Conservation (phyloP, 92 coral and sea anemone genomes). For the Phenganax stokvisi region DNA sequence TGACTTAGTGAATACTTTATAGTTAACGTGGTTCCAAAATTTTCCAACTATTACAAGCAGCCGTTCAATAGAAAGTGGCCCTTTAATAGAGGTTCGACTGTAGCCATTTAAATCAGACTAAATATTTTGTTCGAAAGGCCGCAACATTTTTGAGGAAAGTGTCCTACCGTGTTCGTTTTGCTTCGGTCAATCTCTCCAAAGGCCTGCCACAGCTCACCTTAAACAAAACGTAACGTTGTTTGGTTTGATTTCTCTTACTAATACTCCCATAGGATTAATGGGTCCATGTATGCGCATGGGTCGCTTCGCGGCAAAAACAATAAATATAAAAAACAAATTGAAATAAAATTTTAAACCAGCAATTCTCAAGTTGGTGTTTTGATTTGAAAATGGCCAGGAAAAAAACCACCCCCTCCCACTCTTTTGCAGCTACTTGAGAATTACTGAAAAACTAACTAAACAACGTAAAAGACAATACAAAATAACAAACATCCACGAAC, state of each 20-base stretch:
- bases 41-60: background rate
- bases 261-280: conserved; percentile 8
- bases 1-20: too few species aligned
- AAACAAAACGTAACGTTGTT: conserved; percentile 39
- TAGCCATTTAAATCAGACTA: too few species aligned
- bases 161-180: conserved; percentile 88
- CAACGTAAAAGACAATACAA: background rate
- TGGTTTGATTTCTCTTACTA: conserved; percentile 26
- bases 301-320: conserved; percentile 12
- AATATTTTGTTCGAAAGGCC: too few species aligned
- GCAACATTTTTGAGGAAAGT: background rate
- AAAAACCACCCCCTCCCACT: conserved; percentile 9
- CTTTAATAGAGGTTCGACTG: too few species aligned
- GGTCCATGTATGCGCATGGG: background rate
- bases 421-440: conserved; percentile 23
- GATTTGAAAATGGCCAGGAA: background rate
- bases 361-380: conserved; percentile 14
- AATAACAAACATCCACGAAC: background rate
- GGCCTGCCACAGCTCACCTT: conserved; percentile 82
- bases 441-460: conserved; percentile 3
- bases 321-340: background rate
- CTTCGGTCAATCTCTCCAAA: conserved; percentile 78
- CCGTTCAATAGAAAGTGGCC: too few species aligned
- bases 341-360: background rate
- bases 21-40: background rate